Evolutionary conservation across 2,797 vertebrate species (phyloP).

Genomic region (Brachyalestes nurse): DNA sequence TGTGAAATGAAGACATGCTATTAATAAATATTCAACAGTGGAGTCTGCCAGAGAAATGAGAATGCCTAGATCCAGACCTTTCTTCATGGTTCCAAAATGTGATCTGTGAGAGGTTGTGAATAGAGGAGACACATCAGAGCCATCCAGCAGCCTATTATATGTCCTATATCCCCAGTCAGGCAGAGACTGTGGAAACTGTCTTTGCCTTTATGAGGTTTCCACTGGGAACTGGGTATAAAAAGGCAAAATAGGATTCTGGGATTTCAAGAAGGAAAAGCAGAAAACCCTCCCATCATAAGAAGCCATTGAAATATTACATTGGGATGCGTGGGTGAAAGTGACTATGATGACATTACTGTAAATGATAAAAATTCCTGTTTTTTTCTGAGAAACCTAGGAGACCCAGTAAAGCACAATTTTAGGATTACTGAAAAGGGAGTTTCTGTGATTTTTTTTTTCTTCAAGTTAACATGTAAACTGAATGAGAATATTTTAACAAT

Average conservation of each 20-base stretch:
- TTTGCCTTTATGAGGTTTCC: neutral
- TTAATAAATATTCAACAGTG: neutral
- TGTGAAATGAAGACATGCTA: neutral
- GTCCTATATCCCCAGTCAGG: neutral
- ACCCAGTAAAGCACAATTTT: too few species aligned
- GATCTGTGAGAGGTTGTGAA: neutral
- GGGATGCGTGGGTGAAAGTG: neutral
- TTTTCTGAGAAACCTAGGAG: too few species aligned
- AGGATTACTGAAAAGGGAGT: too few species aligned
- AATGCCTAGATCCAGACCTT: neutral
- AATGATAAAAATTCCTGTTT: too few species aligned
- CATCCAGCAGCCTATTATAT: neutral
- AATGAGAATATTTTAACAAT: too few species aligned
- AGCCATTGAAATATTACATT: neutral
- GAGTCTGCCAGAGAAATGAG: neutral
- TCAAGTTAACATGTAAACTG: too few species aligned
- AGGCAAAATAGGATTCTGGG: neutral
- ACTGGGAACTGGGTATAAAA: neutral
- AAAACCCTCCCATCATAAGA: neutral
- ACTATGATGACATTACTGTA: neutral
- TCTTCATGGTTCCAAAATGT: neutral
- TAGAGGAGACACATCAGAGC: neutral
- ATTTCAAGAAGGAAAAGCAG: neutral
- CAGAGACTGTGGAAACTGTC: neutral
- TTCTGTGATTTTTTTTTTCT: too few species aligned